Conservation (phyloP, 2,888 invertebrate genomes). For the Phytoseiulus persimilis region DNA sequence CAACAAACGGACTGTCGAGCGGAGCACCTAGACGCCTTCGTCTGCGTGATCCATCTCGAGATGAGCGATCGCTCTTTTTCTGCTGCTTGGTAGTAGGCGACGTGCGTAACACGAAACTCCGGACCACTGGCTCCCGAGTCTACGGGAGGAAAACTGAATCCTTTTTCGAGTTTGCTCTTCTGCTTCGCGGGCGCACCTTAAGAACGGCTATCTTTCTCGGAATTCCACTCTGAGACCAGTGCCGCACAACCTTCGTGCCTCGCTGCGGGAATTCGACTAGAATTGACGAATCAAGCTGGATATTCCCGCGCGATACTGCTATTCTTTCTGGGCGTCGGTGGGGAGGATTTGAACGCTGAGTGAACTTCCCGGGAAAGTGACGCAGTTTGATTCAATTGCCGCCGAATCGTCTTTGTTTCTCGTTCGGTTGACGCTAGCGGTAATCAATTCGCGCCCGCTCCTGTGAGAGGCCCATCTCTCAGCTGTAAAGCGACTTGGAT, state of each 20-base stretch:
- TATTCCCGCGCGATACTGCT: too few relatives aligned
- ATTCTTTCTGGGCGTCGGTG: too few relatives aligned
- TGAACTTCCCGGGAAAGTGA: too few relatives aligned
- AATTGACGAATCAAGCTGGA: too few relatives aligned
- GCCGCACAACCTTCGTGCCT: too few relatives aligned
- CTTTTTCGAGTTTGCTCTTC: neutral
- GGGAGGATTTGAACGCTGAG: too few relatives aligned
- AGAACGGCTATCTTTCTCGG: too few relatives aligned
- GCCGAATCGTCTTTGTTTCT: neutral
- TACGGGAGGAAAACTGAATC: neutral
- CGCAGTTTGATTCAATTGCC: too few relatives aligned
- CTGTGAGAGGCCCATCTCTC: neutral
- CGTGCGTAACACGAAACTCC: neutral
- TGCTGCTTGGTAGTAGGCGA: neutral
- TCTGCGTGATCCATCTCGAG: neutral
- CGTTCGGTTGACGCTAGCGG: neutral
- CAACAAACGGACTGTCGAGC: neutral
- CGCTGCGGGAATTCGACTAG: too few relatives aligned
- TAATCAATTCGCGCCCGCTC: neutral
- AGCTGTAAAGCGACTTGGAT: neutral
- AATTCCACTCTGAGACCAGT: too few relatives aligned
- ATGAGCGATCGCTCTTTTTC: neutral
- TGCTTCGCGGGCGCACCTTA: too few relatives aligned
- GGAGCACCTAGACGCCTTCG: neutral
- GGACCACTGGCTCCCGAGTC: neutral